Evolutionary conservation across 2,888 invertebrate genomes (phyloP).

Genomic region (Heliconius ethilla): DNA sequence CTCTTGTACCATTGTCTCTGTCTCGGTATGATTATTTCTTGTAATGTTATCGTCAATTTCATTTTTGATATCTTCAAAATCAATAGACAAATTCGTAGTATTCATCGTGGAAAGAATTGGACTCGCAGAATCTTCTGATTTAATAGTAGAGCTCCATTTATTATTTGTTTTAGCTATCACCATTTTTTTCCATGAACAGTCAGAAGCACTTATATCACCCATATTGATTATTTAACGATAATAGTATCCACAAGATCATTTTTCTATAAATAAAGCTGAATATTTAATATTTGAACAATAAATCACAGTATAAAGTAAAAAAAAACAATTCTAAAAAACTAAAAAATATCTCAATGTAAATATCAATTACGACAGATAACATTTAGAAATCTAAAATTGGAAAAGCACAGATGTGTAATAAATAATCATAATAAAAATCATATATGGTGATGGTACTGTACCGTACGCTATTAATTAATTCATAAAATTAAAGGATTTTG

Average conservation of each 20-base stretch:
- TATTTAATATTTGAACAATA: constrained; percentile 23
- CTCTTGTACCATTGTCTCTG: constrained; percentile 47
- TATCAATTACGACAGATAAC: background rate
- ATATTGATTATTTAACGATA: constrained; percentile 78
- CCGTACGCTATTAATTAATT: background rate
- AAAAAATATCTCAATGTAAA: constrained; percentile 27
- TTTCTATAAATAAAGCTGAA: constrained; percentile 45
- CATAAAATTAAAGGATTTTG: background rate
- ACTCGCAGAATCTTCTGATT: constrained; percentile 54
- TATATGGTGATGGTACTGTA: background rate
- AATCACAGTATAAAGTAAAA: constrained; percentile 7
- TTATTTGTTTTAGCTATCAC: constrained; percentile 71
- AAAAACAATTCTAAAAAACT: constrained; percentile 7
- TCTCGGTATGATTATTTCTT: constrained; percentile 38
- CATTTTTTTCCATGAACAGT: constrained; percentile 76
- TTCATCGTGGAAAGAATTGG: constrained; percentile 50
- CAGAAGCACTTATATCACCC: constrained; percentile 69
- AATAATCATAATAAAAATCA: background rate
- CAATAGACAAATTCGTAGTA: constrained; percentile 53
- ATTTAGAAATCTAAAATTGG: background rate
- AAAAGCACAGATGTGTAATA: constrained; percentile 6
- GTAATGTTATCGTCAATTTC: constrained; percentile 49
- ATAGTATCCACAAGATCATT: constrained; percentile 77
- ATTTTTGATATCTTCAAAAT: constrained; percentile 53
- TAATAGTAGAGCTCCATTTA: constrained; percentile 67